Evolutionary conservation across 1,140 invertebrate species (phyloP), one percentile per base, ranked within the genome.

Genomic region (Macrobrachium nipponense): DNA sequence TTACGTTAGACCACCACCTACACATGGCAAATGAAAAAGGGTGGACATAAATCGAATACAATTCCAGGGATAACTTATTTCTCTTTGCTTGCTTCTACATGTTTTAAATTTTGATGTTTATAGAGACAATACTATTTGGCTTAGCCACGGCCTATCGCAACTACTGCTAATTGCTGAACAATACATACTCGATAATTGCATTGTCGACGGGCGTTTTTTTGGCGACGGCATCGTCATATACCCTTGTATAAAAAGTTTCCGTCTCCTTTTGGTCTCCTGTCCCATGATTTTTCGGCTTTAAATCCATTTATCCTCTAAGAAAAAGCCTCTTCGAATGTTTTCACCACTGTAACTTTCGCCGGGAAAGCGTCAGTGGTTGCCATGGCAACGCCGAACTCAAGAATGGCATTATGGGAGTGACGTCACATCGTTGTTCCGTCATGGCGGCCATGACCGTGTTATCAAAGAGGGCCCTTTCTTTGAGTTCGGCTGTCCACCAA

Each of bases 361-460:
- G 14, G 11, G 58, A 51, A 23, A 27, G 82, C 82, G 75, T 78
- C 82, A 18, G 14, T 59, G 17, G 82, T 85, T 77, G 27, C 82
- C 75, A 85, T 78, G 61, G 75, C 43, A 78, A 85, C 75, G 6
- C 23, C 15, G 58, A 43, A 51, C 51, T 51, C 12, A 7, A 2
- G 51, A 51, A 2, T 2, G 43, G 82, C 82, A 85, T 85, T 85
- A 36, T 85, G 82, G 82, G 82, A 78, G 20, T 85, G 82, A 85
- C 75, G 82, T 85, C 75, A 85, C 75, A 85, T 17, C 18, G 15
- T 23, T 64, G 75, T 68, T n/a, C 75, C 82, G 70, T 66, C 51
- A 78, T 85, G 82, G 82, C 82, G 43, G 27, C 82, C 82, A 64
- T 43, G 14, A 51, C 75, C 43, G 78, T 85, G 82, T 85, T 85